Evolutionary conservation across 2,888 invertebrate genomes (phyloP).

Genomic region (Pandemis cinnamomeana): DNA sequence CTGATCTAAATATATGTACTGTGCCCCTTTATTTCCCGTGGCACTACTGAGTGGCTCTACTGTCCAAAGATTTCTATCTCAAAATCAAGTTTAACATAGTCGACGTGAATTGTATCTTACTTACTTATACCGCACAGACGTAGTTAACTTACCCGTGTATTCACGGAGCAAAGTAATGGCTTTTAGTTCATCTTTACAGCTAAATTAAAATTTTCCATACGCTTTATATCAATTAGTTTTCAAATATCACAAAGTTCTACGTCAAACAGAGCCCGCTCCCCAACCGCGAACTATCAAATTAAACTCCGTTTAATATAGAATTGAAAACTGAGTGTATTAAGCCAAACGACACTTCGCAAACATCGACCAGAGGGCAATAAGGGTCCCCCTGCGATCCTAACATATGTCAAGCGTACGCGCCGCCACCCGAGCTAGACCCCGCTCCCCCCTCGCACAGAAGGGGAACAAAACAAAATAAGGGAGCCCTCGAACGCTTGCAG

Average conservation of each 20-base stretch:
- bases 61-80: no score
- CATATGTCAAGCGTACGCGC: constrained; percentile 38
- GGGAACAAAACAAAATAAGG: background rate
- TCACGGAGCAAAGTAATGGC: no score
- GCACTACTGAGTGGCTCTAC: no score
- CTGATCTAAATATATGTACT: no score
- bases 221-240: background rate
- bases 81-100: no score
- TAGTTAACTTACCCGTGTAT: no score
- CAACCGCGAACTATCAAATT: constrained; percentile 40
- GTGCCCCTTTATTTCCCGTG: no score
- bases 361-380: constrained; percentile 34
- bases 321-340: constrained; percentile 42
- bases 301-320: constrained; percentile 42
- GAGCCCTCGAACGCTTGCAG: background rate
- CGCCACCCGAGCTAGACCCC: constrained; percentile 1
- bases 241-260: constrained; percentile 14
- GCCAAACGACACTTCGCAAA: constrained; percentile 42
- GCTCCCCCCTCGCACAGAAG: background rate
- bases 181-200: no score
- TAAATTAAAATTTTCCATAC: background rate
- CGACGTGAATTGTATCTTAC: no score
- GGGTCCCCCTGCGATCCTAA: constrained; percentile 28
- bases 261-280: constrained; percentile 33
- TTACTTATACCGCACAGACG: no score